Conservation (phyloP, 2,888 invertebrate species). For the Lottia scabra region DNA sequence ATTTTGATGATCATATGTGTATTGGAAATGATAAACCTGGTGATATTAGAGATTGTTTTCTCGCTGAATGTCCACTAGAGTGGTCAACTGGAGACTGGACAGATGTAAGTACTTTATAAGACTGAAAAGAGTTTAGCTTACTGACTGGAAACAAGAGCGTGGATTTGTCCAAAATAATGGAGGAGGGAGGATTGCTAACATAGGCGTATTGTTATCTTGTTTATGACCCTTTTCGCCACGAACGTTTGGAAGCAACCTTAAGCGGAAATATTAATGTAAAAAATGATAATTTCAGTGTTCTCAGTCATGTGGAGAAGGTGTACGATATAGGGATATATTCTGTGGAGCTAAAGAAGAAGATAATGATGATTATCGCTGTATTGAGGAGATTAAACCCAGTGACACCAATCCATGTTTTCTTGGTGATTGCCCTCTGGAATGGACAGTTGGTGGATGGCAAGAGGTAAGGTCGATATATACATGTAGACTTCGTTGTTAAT, state of each 20-base stretch:
- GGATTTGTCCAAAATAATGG: too few species aligned
- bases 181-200: too few species aligned
- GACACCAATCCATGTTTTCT: slow-evolving; percentile 34
- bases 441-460: slow-evolving; percentile 18
- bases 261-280: too few species aligned
- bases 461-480: slow-evolving; percentile 2
- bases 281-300: slow-evolving; percentile 40
- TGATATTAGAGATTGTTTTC: slow-evolving; percentile 9
- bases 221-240: too few species aligned
- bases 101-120: slow-evolving; percentile 13
- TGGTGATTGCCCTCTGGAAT: slow-evolving; percentile 25
- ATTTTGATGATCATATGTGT: slow-evolving; percentile 11
- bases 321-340: slow-evolving; percentile 44
- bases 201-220: too few species aligned
- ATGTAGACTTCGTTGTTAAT: too few species aligned
- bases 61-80: slow-evolving; percentile 19
- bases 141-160: too few species aligned
- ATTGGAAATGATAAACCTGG: slow-evolving; percentile 5
- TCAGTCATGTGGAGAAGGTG: slow-evolving; percentile 48
- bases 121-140: neutral
- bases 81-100: slow-evolving; percentile 24
- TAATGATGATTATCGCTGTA: slow-evolving; percentile 32
- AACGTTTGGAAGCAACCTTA: too few species aligned
- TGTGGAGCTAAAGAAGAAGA: slow-evolving; percentile 43
- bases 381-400: slow-evolving; percentile 20